Evolutionary conservation across 2,888 invertebrate species (phyloP), one percentile per base, ranked within the genome.

Genomic region (Monopis laevigella): DNA sequence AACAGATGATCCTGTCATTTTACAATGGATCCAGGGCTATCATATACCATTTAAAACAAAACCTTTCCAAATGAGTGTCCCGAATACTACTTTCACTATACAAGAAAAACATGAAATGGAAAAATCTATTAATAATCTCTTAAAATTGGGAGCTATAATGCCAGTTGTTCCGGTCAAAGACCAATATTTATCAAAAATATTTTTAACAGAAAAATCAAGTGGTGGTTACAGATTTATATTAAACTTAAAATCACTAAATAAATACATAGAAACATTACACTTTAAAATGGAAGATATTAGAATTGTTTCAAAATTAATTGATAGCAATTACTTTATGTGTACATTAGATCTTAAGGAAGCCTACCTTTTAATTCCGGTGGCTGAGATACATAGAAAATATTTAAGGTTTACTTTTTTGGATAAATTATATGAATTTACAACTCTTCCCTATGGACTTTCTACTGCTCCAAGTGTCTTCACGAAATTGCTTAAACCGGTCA

Each of bases 161-260:
- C 7, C 11, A 16, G 7, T 6, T 14, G 17, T 8, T 14, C 17
- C 13, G 5, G 17, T 4, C 11, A 12, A 32, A 32, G 34, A 13
- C 5, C 34, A 32, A 32, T 32, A 14, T n/a, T 14, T 32, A 14
- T 32, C 34, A 3, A 32, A 7, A 14, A 14, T 32, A 5, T 45
- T 45, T 35, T n/a, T 42, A 7, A 19, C 32, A 24, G 27, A 26
- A 5, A 45, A 40, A 28, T 18, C 35, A 2, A 39, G 42, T 18
- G 40, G 40, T 2, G 27, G 32, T 7, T 28, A 12, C 4, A 12
- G 45, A 16, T n/a, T n/a, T n/a, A n/a, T n/a, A n/a, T n/a, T n/a
- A n/a, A n/a, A n/a, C n/a, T n/a, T n/a, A n/a, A n/a, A n/a, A n/a
- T n/a, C n/a, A n/a, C n/a, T n/a, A n/a, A n/a, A n/a, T n/a, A n/a